Conservation (phyloP, 2,888 invertebrate species). For the Pedicia rivosa region DNA sequence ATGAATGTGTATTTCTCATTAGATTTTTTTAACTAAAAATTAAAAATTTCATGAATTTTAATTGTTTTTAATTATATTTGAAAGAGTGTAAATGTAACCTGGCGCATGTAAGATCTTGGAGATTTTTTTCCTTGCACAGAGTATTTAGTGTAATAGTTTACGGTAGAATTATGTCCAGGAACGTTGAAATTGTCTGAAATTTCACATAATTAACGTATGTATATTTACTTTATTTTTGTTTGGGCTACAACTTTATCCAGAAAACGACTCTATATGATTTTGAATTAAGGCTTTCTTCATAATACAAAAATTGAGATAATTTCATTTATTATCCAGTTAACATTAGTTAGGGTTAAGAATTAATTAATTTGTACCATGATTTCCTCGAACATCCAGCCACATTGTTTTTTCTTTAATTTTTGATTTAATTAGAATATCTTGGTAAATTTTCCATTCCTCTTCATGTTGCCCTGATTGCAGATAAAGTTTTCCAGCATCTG, state of each 20-base stretch:
- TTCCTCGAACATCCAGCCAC: constrained; percentile 84
- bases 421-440: constrained; percentile 47
- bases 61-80: background rate
- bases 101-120: constrained; percentile 57
- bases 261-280: too few relatives aligned
- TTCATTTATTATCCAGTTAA: background rate
- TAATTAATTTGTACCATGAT: constrained; percentile 42
- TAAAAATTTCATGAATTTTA: too few relatives aligned
- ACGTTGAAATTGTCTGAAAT: constrained; percentile 80
- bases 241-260: too few relatives aligned
- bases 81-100: constrained; percentile 21
- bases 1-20: constrained; percentile 60
- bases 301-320: too few relatives aligned
- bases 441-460: constrained; percentile 71
- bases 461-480: constrained; percentile 67
- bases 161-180: constrained; percentile 43
- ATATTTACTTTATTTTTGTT: too few relatives aligned
- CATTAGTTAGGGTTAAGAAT: background rate
- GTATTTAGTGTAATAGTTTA: constrained; percentile 62
- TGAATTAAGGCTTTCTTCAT: too few relatives aligned
- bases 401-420: constrained; percentile 49
- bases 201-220: too few relatives aligned
- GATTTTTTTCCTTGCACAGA: constrained; percentile 58
- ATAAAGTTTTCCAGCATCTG: constrained; percentile 70
- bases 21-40: too few relatives aligned